Evolutionary conservation across 2,888 invertebrate genomes (phyloP).

Genomic region (Argyra leucocephala): DNA sequence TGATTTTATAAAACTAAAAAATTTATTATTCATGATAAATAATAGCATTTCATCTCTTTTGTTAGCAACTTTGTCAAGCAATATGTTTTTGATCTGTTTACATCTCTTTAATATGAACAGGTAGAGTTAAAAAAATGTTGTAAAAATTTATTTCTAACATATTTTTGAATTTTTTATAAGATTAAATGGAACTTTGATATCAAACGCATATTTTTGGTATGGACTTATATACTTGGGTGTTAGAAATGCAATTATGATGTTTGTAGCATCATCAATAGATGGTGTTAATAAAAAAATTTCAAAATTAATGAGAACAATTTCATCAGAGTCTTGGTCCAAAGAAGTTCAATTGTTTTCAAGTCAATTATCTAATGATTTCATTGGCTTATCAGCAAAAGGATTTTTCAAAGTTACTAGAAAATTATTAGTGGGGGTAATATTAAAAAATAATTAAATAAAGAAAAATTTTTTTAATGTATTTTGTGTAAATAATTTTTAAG

Average conservation of each 20-base stretch:
- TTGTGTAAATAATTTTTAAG: conserved; percentile 34
- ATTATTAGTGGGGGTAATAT: conserved; percentile 33
- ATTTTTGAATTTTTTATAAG: background rate
- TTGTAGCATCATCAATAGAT: conserved; percentile 47
- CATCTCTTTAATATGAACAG: conserved; percentile 53
- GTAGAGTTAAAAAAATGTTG: conserved; percentile 23
- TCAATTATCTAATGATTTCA: conserved; percentile 34
- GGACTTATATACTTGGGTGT: conserved; percentile 48
- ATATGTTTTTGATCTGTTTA: conserved; percentile 65
- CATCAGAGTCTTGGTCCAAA: conserved; percentile 41
- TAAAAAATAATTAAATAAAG: background rate
- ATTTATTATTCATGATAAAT: conserved; percentile 54
- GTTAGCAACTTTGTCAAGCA: conserved; percentile 57
- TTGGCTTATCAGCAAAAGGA: conserved; percentile 36
- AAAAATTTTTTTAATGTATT: background rate
- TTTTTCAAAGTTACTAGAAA: conserved; percentile 38
- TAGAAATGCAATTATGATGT: conserved; percentile 46
- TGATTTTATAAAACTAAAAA: conserved; percentile 56
- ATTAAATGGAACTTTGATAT: conserved; percentile 26
- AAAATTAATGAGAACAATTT: conserved; percentile 42
- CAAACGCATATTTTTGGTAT: conserved; percentile 47
- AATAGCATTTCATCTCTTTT: conserved; percentile 53
- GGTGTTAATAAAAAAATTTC: conserved; percentile 47
- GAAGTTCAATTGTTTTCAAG: conserved; percentile 40
- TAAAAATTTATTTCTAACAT: no score